Evolutionary conservation across 2,888 invertebrate genomes (phyloP).

Genomic region (Spialia ferax): DNA sequence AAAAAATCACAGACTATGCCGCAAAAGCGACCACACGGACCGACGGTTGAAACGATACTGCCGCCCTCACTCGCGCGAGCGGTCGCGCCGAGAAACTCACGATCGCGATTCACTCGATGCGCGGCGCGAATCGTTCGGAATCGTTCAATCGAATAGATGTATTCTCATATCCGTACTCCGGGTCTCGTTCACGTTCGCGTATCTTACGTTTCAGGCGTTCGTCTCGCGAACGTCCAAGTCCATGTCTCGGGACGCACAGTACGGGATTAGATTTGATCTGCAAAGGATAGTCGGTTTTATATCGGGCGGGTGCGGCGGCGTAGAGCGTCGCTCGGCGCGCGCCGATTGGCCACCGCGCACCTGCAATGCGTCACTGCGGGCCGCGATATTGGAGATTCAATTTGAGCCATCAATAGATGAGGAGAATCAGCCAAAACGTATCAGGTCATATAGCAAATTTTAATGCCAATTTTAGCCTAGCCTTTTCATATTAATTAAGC

Average conservation of each 20-base stretch:
- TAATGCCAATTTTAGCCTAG: too few species aligned
- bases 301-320: conserved; percentile 91
- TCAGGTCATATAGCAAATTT: too few species aligned
- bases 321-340: conserved; percentile 90
- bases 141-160: conserved; percentile 78
- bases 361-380: conserved; percentile 94
- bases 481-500: too few species aligned
- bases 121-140: conserved; percentile 79
- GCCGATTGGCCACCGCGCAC: conserved; percentile 93
- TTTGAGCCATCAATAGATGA: too few species aligned
- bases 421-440: too few species aligned
- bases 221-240: conserved; percentile 74
- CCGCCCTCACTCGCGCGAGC: conserved; percentile 86
- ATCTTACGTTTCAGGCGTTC: conserved; percentile 62
- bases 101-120: conserved; percentile 74
- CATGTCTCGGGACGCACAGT: conserved; percentile 83
- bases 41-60: conserved; percentile 87
- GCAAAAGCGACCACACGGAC: conserved; percentile 85
- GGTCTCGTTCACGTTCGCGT: conserved; percentile 36
- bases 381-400: conserved; percentile 47
- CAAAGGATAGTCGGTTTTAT: conserved; percentile 89
- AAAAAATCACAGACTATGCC: conserved; percentile 86
- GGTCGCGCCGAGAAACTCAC: conserved; percentile 80
- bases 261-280: conserved; percentile 88
- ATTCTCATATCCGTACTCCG: conserved; percentile 77